Evolutionary conservation across 2,113 vertebrate species (phyloP).

Genomic region (Elephantulus edwardii): DNA sequence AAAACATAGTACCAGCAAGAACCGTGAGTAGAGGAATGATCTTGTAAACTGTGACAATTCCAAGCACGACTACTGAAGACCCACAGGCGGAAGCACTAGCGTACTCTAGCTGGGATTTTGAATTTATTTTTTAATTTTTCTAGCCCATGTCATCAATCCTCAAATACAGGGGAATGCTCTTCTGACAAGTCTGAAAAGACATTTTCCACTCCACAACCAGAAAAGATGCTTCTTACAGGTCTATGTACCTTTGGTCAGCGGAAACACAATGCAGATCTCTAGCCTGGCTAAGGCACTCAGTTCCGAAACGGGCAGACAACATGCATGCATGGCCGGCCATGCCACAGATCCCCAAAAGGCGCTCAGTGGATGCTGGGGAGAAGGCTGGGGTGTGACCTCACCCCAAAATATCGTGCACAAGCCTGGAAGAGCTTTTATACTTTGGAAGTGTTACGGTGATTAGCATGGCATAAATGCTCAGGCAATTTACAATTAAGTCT

Average conservation of each 20-base stretch:
- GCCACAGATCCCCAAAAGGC: background rate
- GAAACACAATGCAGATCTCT: constrained; percentile 38
- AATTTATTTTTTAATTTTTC: background rate
- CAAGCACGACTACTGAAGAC: constrained; percentile 4
- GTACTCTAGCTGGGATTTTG: background rate
- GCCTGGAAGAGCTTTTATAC: background rate
- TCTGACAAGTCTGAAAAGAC: constrained; percentile 45
- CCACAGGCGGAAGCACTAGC: background rate
- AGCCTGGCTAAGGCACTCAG: constrained; percentile 61
- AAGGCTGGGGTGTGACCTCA: constrained; percentile 23
- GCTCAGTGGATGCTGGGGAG: background rate
- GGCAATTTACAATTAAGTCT: background rate
- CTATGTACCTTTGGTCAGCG: constrained; percentile 34
- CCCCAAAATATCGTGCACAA: constrained; percentile 2
- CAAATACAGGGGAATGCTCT: constrained; percentile 24
- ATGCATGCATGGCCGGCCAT: background rate
- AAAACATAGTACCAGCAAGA: constrained; percentile 32
- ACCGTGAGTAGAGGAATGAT: background rate
- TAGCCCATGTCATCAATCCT: background rate
- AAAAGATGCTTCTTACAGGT: constrained; percentile 45
- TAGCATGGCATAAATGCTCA: background rate
- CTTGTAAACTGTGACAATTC: background rate
- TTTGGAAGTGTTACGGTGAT: background rate
- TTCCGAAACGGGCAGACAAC: constrained; percentile 40
- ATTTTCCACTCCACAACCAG: constrained; percentile 19